These are phyloP conservation scores for Jacana jacana DNA, from an alignment of 2,113 vertebrate genomes.

Conservation along the genomic window DNA sequence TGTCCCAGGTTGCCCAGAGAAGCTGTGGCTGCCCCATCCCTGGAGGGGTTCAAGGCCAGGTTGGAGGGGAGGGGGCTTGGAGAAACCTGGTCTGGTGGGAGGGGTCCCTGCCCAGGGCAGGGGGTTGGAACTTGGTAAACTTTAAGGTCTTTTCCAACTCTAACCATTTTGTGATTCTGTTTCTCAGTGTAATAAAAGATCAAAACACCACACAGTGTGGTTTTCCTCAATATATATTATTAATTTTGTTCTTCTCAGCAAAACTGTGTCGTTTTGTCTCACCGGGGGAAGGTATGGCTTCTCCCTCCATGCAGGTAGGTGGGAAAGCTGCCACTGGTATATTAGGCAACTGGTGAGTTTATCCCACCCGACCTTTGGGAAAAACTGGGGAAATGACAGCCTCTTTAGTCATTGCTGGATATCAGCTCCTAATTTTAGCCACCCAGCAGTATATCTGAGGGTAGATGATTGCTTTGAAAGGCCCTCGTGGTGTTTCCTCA, in stretches of 20 bases:
- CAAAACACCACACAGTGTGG: neutral
- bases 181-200: neutral
- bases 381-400: neutral
- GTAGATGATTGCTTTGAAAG: constrained; percentile 17
- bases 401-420: neutral
- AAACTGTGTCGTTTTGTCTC: neutral
- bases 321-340: neutral
- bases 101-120: neutral
- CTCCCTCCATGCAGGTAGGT: neutral
- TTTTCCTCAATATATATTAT: neutral
- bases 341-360: neutral
- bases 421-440: constrained; percentile 26
- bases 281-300: neutral
- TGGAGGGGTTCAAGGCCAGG: neutral
- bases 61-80: neutral
- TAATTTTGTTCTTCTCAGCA: neutral
- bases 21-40: no score
- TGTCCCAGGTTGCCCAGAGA: no score
- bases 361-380: neutral
- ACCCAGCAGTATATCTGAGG: neutral
- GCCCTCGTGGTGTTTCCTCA: neutral
- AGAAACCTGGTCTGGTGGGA: neutral
- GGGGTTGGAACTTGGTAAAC: neutral
- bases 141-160: neutral
- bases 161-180: neutral